Percentiles rank a stretch among this genome's conserved stretches.
phyloP scores from a whole-genome alignment of 2,797 vertebrate species.

The Emydoidea blandingii region DNA sequence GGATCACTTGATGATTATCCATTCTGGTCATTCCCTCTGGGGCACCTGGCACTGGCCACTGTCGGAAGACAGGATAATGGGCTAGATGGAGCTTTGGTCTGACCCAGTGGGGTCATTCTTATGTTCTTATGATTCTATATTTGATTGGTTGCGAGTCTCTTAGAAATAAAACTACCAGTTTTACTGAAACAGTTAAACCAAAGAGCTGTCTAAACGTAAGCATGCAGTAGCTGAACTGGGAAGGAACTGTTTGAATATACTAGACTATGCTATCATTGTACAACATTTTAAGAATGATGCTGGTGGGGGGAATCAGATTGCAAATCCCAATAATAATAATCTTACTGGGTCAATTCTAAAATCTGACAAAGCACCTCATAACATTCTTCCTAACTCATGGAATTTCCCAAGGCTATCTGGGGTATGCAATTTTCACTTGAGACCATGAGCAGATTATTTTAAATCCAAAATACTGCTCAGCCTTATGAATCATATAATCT shows the following conservation, averaged over 20 bases:
- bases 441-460: neutral
- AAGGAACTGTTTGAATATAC: neutral
- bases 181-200: accelerated
- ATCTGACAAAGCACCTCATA: neutral
- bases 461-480: neutral
- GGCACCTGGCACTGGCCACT: no score
- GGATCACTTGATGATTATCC: no score
- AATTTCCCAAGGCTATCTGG: neutral
- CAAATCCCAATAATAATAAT: neutral
- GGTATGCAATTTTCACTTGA: neutral
- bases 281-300: neutral
- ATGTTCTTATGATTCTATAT: neutral
- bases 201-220: neutral
- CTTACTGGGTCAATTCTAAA: neutral
- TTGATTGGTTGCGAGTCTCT: neutral
- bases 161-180: neutral
- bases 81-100: no score
- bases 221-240: neutral
- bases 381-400: neutral
- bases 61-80: no score
- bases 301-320: neutral
- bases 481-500: neutral
- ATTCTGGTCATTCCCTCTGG: no score
- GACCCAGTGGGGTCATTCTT: no score
- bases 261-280: neutral